Evolutionary conservation across 2,888 invertebrate genomes (phyloP).

Genomic region (Timema cristinae): DNA sequence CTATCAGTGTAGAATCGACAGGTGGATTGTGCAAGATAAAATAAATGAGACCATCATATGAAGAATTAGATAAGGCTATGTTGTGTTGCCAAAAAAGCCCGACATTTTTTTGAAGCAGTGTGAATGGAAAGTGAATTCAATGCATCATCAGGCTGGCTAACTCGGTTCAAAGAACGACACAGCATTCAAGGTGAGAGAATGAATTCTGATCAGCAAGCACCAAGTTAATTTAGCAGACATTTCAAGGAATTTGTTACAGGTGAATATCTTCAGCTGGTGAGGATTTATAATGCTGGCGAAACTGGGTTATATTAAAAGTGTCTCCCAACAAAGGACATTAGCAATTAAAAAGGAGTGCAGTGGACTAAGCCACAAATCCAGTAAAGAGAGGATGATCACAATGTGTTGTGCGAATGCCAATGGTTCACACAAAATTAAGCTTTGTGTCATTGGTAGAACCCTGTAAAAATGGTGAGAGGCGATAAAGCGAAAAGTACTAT

Average conservation of each 20-base stretch:
- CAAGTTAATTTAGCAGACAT: background rate
- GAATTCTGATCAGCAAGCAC: background rate
- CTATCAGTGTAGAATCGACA: background rate
- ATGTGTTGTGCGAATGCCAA: constrained; percentile 1
- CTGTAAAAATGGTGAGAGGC: too few relatives aligned
- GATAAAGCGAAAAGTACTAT: too few relatives aligned
- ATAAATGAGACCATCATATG: background rate
- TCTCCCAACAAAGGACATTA: background rate
- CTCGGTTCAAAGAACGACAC: background rate
- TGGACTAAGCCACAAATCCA: background rate
- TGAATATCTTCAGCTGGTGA: background rate
- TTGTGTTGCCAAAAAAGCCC: background rate
- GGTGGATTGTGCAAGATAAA: background rate
- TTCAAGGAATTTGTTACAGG: background rate
- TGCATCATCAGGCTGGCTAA: background rate
- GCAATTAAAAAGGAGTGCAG: background rate
- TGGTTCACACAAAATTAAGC: background rate
- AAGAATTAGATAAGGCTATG: constrained; percentile 3
- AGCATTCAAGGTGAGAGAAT: constrained; percentile 8
- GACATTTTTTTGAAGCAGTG: background rate
- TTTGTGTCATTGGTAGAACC: too few relatives aligned
- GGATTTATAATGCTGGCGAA: background rate
- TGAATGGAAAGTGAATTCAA: constrained; percentile 5
- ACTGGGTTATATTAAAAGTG: constrained; percentile 7
- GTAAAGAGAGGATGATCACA: background rate